phyloP scores from a whole-genome alignment of 2,113 vertebrate genomes.

The Siniperca chuatsi region DNA sequence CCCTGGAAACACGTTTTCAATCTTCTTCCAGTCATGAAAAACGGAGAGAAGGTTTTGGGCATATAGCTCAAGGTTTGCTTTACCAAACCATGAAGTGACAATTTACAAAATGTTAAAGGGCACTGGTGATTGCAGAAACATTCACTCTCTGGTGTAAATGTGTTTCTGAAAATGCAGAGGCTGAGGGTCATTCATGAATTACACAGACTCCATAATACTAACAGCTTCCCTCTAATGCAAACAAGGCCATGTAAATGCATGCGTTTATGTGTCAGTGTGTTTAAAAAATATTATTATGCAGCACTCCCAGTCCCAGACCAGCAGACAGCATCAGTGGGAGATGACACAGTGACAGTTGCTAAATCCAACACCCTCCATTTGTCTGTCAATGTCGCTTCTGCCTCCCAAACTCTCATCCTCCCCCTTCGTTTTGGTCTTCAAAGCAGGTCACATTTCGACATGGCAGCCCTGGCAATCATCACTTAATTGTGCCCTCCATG shows the following conservation, averaged over 20 bases:
- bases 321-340: constrained; percentile 32
- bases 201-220: not conserved
- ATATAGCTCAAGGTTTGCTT: not conserved
- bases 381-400: constrained; percentile 45
- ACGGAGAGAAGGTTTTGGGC: not conserved
- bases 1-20: constrained; percentile 8
- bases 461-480: constrained; percentile 53
- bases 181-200: constrained; percentile 12
- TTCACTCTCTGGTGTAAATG: constrained; percentile 15
- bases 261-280: not conserved
- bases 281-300: constrained; percentile 6
- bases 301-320: not conserved
- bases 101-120: not conserved
- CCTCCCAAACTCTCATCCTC: not conserved
- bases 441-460: constrained; percentile 62
- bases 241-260: not conserved
- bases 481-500: constrained; percentile 65
- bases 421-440: constrained; percentile 33
- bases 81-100: constrained; percentile 3
- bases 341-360: constrained; percentile 33
- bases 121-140: not conserved
- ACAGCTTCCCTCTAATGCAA: constrained; percentile 11
- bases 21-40: constrained; percentile 27
- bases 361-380: constrained; percentile 55
- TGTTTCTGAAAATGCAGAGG: not conserved